Base-by-base conservation (phyloP, 1,140 invertebrate genomes). In the Sycophaga agraensis region DNA sequence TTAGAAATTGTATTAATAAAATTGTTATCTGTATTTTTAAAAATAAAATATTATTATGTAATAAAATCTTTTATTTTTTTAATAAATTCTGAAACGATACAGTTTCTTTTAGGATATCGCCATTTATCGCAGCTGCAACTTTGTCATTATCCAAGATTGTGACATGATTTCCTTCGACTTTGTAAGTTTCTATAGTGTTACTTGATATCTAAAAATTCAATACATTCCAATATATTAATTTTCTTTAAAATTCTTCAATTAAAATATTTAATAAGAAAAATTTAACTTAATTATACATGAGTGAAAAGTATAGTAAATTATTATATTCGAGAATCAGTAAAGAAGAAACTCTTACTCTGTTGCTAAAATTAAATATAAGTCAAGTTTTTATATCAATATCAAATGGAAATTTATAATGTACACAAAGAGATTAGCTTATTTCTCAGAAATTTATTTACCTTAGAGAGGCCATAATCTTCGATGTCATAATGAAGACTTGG, bases 131-230 rank as follows among this genome's bases (percentile, higher is more conserved):
- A 45, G 84, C 76, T 1, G 84, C 82, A 37, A 87, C 73, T 65
- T 85, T 85, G 21, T 81, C 77, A 69, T 87, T 87, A 19, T 90
- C 84, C 58, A 91, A 68, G 66, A 91, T 88, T n/a, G 83, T 85
- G 0, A 84, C 70, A 66, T 91, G 90, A 73, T 89, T 89, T n/a
- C 89, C 89, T 67, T 74, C 68, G 0, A 70, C n/a, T 0, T 59
- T 54, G 51, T 72, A 26, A 26, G 78, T 53, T n/a, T 71, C 66
- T 2, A 80, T 55, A 14, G 68, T 73, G 8, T 68, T 70, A 21
- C 16, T 51, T 7, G 77, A 78, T 5, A 79, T 26, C 76, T 80
- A 24, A 28, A 73, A 68, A 54, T 34, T 46, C 35, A 17, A 40
- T 55, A 6, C 6, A 40, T 24, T 8, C 3, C 4, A 9, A 19